Conservation (phyloP, 2,888 invertebrate genomes). For the Malacosoma neustria region DNA sequence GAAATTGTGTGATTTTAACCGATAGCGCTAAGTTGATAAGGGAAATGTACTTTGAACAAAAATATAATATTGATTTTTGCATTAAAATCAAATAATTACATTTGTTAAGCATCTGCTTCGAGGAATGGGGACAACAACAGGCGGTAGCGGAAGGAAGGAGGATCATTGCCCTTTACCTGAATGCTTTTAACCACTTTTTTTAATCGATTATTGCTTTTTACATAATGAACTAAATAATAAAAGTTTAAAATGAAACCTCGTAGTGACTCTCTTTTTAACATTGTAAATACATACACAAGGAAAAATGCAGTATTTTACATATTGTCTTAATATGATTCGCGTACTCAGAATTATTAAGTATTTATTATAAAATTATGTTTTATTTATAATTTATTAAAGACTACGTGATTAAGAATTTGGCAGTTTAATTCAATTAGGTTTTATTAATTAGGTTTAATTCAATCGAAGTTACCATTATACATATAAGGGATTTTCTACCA, state of each 20-base stretch:
- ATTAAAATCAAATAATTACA: not conserved
- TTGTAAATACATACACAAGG: too few relatives aligned
- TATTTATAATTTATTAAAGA: too few relatives aligned
- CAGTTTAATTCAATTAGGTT: too few relatives aligned
- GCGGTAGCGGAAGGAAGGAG: conserved; percentile 51
- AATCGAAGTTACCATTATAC: too few relatives aligned
- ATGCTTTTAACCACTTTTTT: not conserved
- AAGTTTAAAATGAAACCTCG: not conserved
- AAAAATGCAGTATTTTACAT: too few relatives aligned
- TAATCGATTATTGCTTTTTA: not conserved
- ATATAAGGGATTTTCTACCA: too few relatives aligned
- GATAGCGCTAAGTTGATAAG: not conserved
- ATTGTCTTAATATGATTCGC: too few relatives aligned
- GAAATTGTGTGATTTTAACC: not conserved
- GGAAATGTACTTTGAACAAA: not conserved
- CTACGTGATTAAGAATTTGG: too few relatives aligned
- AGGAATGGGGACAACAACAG: conserved; percentile 18
- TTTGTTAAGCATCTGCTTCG: conserved; percentile 17
- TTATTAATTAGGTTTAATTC: too few relatives aligned
- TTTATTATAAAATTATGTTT: too few relatives aligned
- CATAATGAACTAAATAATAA: not conserved
- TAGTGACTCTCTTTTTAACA: too few relatives aligned
- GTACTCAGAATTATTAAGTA: too few relatives aligned
- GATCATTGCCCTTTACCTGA: conserved; percentile 40
- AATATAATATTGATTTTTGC: not conserved